A percentile compares a stretch with the other conserved stretches of the same genome.
phyloP scores from a whole-genome alignment of 2,113 vertebrate genomes.

The Zosterops borbonicus region DNA sequence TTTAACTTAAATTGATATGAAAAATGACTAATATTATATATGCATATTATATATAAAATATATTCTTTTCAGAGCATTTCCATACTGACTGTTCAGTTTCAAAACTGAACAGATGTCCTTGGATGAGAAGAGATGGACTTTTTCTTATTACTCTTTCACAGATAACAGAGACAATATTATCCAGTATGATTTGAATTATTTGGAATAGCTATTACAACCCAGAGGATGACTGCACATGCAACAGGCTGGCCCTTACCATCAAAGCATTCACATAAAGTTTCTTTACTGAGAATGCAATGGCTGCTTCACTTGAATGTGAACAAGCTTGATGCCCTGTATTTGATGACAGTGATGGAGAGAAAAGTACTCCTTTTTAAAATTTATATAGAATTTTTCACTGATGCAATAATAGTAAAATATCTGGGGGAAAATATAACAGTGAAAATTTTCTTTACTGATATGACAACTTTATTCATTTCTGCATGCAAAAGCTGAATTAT shows the following conservation, averaged over 20 bases:
- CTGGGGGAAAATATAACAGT: neutral
- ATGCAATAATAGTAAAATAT: neutral
- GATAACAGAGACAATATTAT: neutral
- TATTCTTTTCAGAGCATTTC: neutral
- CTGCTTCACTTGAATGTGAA: neutral
- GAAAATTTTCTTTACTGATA: neutral
- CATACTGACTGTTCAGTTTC: neutral
- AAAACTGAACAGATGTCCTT: neutral
- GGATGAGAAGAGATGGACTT: neutral
- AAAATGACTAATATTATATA: neutral
- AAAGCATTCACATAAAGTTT: neutral
- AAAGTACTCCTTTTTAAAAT: neutral
- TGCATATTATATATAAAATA: neutral
- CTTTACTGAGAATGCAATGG: neutral
- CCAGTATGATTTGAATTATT: neutral
- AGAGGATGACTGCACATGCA: neutral
- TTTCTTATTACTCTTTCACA: neutral
- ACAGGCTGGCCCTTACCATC: neutral
- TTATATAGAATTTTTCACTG: neutral
- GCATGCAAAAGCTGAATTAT: neutral
- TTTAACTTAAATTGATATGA: neutral
- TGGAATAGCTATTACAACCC: neutral
- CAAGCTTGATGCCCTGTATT: neutral
- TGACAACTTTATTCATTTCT: neutral
- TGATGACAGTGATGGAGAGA: neutral